phyloP scores from a whole-genome alignment of 2,888 invertebrate species.

The Synanthedon vespiformis region DNA sequence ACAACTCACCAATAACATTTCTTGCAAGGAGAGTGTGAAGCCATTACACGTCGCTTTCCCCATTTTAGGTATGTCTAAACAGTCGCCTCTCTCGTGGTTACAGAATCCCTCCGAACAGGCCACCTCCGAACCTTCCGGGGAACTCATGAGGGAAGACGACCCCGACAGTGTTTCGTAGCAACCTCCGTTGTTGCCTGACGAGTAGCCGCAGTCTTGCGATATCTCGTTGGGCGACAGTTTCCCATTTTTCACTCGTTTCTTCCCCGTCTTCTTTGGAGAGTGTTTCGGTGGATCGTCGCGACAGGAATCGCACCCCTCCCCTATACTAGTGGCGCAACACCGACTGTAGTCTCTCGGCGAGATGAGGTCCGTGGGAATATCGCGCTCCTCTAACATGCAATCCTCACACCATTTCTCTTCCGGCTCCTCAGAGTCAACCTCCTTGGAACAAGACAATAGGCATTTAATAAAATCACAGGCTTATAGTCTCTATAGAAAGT shows the following conservation, averaged over 20 bases:
- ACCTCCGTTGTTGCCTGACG: constrained; percentile 84
- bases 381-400: constrained; percentile 52
- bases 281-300: constrained; percentile 55
- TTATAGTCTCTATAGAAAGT: too few species aligned
- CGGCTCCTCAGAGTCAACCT: constrained; percentile 59
- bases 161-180: constrained; percentile 76
- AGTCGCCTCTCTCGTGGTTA: constrained; percentile 75
- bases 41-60: constrained; percentile 57
- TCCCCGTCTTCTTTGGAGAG: constrained; percentile 47
- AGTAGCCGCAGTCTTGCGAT: constrained; percentile 89
- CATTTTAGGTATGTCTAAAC: constrained; percentile 46
- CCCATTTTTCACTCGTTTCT: constrained; percentile 60
- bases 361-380: constrained; percentile 53
- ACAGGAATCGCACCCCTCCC: constrained; percentile 56
- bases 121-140: constrained; percentile 90
- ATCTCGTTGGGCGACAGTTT: constrained; percentile 75
- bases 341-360: constrained; percentile 43
- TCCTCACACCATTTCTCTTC: constrained; percentile 64
- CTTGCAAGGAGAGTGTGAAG: constrained; percentile 75
- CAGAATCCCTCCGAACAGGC: constrained; percentile 92
- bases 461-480: too few species aligned
- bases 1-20: constrained; percentile 81
- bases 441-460: constrained; percentile 18
- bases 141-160: constrained; percentile 84
- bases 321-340: constrained; percentile 36